A percentile compares a stretch with the other conserved stretches of the same genome.
These are phyloP conservation scores for Uropetala carovei DNA, from an alignment of 2,888 invertebrate genomes.

Conservation along the genomic window DNA sequence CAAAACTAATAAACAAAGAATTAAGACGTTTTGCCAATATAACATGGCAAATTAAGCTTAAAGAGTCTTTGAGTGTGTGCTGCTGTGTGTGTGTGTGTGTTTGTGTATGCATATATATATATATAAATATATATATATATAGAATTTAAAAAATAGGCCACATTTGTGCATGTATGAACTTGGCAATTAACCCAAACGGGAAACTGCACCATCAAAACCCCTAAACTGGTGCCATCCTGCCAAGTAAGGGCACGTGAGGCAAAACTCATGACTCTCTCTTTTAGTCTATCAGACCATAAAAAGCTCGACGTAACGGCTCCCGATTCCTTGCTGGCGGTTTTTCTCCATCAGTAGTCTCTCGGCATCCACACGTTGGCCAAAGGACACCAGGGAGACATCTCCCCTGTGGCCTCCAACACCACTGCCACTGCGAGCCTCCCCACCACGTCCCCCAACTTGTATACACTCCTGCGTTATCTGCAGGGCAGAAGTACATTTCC, in stretches of 20 bases:
- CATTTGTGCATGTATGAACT: not conserved
- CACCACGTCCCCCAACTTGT: conserved; percentile 74
- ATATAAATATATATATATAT: conserved; percentile 3
- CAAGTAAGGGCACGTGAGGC: too few relatives aligned
- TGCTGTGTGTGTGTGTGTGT: too few relatives aligned
- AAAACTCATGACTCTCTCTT: conserved; percentile 7
- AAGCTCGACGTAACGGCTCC: conserved; percentile 75
- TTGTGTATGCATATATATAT: too few relatives aligned
- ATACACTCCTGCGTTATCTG: conserved; percentile 75
- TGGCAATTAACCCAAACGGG: conserved; percentile 47
- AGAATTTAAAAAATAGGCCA: conserved; percentile 11
- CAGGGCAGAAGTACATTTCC: conserved; percentile 62
- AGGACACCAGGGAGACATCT: conserved; percentile 74
- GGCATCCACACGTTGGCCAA: conserved; percentile 74
- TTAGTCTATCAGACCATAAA: conserved; percentile 72
- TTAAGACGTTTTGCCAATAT: conserved; percentile 5
- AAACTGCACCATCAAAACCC: conserved; percentile 53
- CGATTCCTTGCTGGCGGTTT: conserved; percentile 73
- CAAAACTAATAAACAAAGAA: conserved; percentile 30
- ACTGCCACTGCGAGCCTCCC: conserved; percentile 22
- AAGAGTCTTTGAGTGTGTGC: conserved; percentile 47
- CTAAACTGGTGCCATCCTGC: not conserved
- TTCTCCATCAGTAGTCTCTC: conserved; percentile 75
- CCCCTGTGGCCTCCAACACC: conserved; percentile 74
- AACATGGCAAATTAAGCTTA: conserved; percentile 34